Percentiles rank a stretch among this genome's conserved stretches.
Conservation (phyloP, 1,140 invertebrate species). For the Drosophila lacertosa region DNA sequence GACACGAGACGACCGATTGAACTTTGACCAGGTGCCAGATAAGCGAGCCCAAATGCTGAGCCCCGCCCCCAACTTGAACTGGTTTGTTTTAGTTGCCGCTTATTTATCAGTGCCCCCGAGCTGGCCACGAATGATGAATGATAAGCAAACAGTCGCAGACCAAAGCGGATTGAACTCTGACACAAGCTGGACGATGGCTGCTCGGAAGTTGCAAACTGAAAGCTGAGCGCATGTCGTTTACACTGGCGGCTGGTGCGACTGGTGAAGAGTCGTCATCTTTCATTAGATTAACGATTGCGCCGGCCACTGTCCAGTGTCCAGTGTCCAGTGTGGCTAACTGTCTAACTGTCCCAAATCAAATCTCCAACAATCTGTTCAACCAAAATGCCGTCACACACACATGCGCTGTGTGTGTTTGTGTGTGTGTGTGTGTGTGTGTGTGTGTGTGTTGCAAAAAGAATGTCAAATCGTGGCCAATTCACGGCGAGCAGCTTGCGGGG, state of each 20-base stretch:
- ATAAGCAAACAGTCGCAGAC: constrained; percentile 49
- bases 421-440: background rate
- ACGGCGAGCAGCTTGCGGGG: constrained; percentile 14
- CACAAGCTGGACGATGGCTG: background rate
- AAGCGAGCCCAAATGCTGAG: constrained; percentile 2
- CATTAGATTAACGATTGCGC: constrained; percentile 79
- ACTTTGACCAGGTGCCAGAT: constrained; percentile 46
- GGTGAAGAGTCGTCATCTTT: constrained; percentile 75
- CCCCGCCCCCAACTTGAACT: constrained; percentile 1
- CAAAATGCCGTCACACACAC: constrained; percentile 49
- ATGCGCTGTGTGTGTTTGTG: background rate
- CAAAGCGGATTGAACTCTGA: constrained; percentile 25
- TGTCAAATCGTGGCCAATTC: constrained; percentile 65
- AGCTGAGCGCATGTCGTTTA: background rate
- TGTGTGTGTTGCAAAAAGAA: constrained; percentile 52
- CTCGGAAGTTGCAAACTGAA: background rate
- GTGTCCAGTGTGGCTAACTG: too few species aligned
- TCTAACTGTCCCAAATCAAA: too few species aligned
- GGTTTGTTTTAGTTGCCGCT: constrained; percentile 58
- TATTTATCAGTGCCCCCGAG: constrained; percentile 59
- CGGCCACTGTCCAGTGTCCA: constrained; percentile 40
- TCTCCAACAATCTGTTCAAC: constrained; percentile 75
- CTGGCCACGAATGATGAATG: constrained; percentile 65
- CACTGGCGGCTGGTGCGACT: constrained; percentile 40
- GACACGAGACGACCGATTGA: constrained; percentile 55